Percentiles rank a stretch among this genome's conserved stretches.
Conservation (phyloP, 2,113 vertebrate genomes). For the Lepus americanus region DNA sequence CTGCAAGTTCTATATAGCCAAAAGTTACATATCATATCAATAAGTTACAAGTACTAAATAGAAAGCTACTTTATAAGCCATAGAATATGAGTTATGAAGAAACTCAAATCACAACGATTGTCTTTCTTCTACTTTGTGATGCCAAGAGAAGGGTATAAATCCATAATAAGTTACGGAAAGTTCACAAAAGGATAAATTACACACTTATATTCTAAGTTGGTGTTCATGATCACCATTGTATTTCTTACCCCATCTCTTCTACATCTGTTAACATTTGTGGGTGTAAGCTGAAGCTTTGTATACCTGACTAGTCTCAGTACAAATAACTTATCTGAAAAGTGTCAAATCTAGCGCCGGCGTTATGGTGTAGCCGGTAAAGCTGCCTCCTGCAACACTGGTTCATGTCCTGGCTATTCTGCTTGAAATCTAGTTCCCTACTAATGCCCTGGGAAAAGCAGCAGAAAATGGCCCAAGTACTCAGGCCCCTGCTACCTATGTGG, state of each 20-base stretch:
- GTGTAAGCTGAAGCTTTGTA: not conserved
- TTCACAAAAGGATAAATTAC: conserved; percentile 62
- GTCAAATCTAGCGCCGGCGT: not conserved
- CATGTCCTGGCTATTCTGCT: too few species aligned
- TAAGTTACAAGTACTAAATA: conserved; percentile 12
- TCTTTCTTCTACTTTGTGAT: conserved; percentile 65
- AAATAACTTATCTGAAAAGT: conserved; percentile 32
- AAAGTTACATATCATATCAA: not conserved
- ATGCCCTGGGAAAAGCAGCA: too few species aligned
- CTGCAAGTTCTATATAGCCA: not conserved
- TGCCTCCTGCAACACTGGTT: too few species aligned
- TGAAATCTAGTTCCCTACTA: too few species aligned
- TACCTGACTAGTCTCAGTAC: conserved; percentile 25
- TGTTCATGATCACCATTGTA: not conserved
- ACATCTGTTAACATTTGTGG: not conserved
- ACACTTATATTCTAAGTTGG: not conserved
- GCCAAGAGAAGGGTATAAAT: conserved; percentile 69
- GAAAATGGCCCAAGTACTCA: too few species aligned
- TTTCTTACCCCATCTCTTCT: conserved; percentile 29
- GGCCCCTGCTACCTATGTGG: too few species aligned
- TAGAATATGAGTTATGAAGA: conserved; percentile 13
- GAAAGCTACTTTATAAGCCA: not conserved
- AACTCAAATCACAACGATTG: conserved; percentile 69
- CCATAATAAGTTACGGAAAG: not conserved
- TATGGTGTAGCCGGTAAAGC: too few species aligned